Evolutionary conservation across 2,797 vertebrate species (phyloP).

Genomic region (Periophthalmus magnuspinnatus): DNA sequence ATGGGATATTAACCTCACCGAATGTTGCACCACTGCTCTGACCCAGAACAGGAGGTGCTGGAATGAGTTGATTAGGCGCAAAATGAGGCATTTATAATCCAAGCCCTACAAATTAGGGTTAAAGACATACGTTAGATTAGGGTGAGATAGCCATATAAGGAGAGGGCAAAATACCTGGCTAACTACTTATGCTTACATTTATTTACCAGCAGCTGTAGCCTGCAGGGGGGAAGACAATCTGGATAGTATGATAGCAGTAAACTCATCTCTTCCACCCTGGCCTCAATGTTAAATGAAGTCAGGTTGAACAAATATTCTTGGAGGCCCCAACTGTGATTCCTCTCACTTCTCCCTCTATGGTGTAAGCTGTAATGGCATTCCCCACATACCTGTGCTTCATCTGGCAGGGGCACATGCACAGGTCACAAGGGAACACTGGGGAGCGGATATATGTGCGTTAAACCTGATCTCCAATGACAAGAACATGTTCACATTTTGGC

Average conservation of each 20-base stretch:
- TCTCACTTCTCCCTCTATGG: constrained; percentile 30
- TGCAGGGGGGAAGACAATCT: constrained; percentile 24
- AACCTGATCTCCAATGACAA: constrained; percentile 54
- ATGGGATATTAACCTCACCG: constrained; percentile 42
- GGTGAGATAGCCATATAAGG: constrained; percentile 43
- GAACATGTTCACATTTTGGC: constrained; percentile 43
- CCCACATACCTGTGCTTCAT: constrained; percentile 61
- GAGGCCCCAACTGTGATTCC: constrained; percentile 37
- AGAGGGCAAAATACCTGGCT: background rate
- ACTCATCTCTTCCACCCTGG: constrained; percentile 20
- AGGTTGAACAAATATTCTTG: constrained; percentile 60
- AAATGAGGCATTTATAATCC: constrained; percentile 56
- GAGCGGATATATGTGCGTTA: constrained; percentile 55
- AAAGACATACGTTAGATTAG: constrained; percentile 39
- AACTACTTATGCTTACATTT: constrained; percentile 19
- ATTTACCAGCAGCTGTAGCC: constrained; percentile 12
- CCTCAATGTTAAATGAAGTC: constrained; percentile 48
- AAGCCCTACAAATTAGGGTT: constrained; percentile 55
- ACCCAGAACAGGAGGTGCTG: constrained; percentile 40
- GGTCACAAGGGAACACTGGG: constrained; percentile 52
- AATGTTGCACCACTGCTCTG: constrained; percentile 26
- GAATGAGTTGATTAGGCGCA: constrained; percentile 73
- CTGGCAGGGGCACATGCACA: constrained; percentile 52
- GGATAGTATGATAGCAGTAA: constrained; percentile 18
- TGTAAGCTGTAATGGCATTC: constrained; percentile 51